Conservation (phyloP, 2,888 invertebrate genomes). For the Andrena bucephala region DNA sequence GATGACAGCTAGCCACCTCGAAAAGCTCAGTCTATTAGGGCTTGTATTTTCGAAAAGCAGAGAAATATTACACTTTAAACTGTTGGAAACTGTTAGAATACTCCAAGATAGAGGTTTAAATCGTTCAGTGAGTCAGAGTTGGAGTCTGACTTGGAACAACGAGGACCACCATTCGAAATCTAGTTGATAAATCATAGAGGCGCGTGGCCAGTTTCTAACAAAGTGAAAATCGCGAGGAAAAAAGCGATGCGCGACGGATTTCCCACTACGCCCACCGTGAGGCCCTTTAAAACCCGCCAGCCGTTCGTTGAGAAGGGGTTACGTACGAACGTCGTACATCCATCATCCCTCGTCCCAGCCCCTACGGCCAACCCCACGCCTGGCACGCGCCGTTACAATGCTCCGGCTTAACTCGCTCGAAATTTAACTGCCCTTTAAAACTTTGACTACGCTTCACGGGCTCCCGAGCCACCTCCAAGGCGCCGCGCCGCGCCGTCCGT, state of each 20-base stretch:
- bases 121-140: neutral
- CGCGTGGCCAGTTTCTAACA: conserved; percentile 27
- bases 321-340: conserved; percentile 81
- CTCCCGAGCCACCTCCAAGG: conserved; percentile 45
- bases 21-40: too few relatives aligned
- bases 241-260: conserved; percentile 36
- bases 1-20: too few relatives aligned
- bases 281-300: conserved; percentile 66
- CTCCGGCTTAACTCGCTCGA: conserved; percentile 78
- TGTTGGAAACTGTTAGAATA: neutral
- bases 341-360: conserved; percentile 77
- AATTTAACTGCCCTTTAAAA: conserved; percentile 82
- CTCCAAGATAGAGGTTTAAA: neutral
- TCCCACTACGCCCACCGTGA: conserved; percentile 77
- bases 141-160: neutral
- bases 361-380: conserved; percentile 57
- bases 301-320: conserved; percentile 70
- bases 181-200: neutral
- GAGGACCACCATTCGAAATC: neutral
- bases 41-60: too few relatives aligned
- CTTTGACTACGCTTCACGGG: conserved; percentile 77
- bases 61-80: too few relatives aligned
- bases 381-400: conserved; percentile 82
- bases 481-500: conserved; percentile 57
- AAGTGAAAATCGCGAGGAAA: conserved; percentile 6